Evolutionary conservation across 2,888 invertebrate species (phyloP).

Genomic region (Dynastes tityus): DNA sequence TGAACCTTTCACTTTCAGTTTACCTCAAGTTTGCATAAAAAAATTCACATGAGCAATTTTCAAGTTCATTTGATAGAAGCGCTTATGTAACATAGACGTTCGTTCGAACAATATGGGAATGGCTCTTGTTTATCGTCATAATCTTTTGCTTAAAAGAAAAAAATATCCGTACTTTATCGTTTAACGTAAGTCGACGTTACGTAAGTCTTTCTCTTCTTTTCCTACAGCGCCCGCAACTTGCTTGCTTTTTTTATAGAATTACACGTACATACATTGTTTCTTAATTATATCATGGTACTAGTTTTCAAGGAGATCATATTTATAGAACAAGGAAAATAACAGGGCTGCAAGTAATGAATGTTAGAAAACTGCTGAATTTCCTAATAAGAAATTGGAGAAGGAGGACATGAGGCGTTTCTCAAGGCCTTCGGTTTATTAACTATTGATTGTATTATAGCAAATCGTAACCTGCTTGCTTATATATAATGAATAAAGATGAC

Average conservation of each 20-base stretch:
- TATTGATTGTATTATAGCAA: neutral
- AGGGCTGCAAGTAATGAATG: conserved; percentile 18
- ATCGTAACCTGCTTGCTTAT: neutral
- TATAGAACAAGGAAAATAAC: conserved; percentile 23
- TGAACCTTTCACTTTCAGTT: conserved; percentile 28
- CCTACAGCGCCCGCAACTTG: too few relatives aligned
- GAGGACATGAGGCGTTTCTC: conserved; percentile 1
- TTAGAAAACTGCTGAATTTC: conserved; percentile 6
- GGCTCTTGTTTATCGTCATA: neutral
- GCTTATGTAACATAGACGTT: neutral
- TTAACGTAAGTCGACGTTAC: neutral
- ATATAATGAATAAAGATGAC: too few relatives aligned
- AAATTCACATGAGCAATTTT: conserved; percentile 16
- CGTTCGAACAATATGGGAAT: conserved; percentile 13
- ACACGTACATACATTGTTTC: neutral
- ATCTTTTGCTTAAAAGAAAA: neutral
- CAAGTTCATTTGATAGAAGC: conserved; percentile 24
- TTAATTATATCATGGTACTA: too few relatives aligned
- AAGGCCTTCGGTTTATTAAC: conserved; percentile 21
- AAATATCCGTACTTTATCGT: neutral
- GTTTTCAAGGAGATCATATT: conserved; percentile 17
- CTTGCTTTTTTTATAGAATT: neutral
- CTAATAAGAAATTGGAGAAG: conserved; percentile 18
- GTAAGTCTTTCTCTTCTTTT: too few relatives aligned
- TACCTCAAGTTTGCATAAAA: conserved; percentile 20